Evolutionary conservation across 2,888 invertebrate species (phyloP).

Genomic region (Lydus trimaculatus): DNA sequence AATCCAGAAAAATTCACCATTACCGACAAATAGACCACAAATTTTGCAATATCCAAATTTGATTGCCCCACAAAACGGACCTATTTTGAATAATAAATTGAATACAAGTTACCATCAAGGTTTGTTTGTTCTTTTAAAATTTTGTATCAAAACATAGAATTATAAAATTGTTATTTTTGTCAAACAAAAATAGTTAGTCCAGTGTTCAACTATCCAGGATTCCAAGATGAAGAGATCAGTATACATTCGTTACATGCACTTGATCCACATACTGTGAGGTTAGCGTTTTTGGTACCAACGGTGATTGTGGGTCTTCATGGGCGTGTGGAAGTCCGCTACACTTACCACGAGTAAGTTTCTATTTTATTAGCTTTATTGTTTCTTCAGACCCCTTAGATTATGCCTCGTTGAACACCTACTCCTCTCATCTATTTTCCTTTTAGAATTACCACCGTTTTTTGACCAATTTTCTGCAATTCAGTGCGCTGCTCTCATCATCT

Average conservation of each 20-base stretch:
- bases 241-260: slow-evolving; percentile 73
- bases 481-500: no score
- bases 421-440: no score
- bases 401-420: no score
- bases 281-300: slow-evolving; percentile 83
- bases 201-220: slow-evolving; percentile 20
- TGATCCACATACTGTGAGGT: slow-evolving; percentile 79
- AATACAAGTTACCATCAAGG: slow-evolving; percentile 48
- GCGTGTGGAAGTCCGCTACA: slow-evolving; percentile 86
- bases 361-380: not conserved
- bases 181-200: not conserved
- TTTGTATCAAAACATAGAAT: not conserved
- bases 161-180: not conserved
- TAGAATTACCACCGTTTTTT: no score
- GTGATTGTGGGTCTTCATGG: slow-evolving; percentile 87
- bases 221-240: slow-evolving; percentile 61
- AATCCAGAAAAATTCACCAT: slow-evolving; percentile 50
- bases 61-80: slow-evolving; percentile 49
- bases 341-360: slow-evolving; percentile 73
- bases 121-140: slow-evolving; percentile 29
- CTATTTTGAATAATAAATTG: slow-evolving; percentile 43
- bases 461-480: no score
- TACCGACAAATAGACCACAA: slow-evolving; percentile 43
- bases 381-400: no score
- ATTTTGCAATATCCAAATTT: slow-evolving; percentile 28